phyloP scores from a whole-genome alignment of 1,140 invertebrate genomes.

The Diorhabda sublineata region DNA sequence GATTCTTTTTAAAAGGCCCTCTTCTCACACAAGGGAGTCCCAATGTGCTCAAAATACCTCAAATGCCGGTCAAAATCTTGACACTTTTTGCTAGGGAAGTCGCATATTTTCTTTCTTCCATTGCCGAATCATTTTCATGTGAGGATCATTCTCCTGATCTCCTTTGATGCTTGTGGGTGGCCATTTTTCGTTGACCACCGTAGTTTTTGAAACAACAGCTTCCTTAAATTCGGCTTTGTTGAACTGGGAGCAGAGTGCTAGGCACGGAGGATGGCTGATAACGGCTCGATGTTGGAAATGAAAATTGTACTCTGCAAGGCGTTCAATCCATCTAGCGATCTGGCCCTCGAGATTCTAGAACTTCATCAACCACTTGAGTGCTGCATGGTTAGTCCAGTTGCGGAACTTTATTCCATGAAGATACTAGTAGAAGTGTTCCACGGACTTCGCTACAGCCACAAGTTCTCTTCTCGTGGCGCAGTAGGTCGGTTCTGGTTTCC shows the following conservation, averaged over 20 bases:
- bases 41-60: no score
- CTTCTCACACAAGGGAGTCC: no score
- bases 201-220: neutral
- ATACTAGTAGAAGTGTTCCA: constrained; percentile 32
- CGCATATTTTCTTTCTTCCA: constrained; percentile 1
- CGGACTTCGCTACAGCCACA: constrained; percentile 29
- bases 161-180: neutral
- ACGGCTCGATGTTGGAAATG: constrained; percentile 9
- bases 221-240: neutral
- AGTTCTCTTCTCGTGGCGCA: constrained; percentile 32
- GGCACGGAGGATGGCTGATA: neutral
- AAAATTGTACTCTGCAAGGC: constrained; percentile 29
- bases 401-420: constrained; percentile 15
- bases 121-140: neutral
- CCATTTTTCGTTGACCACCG: neutral
- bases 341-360: constrained; percentile 37
- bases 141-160: neutral
- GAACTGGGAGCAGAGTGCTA: neutral
- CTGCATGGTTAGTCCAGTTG: constrained; percentile 30
- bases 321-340: constrained; percentile 32
- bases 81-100: no score
- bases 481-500: constrained; percentile 43
- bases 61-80: no score
- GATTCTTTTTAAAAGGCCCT: no score
- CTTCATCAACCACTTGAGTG: constrained; percentile 37